Evolutionary conservation across 2,113 vertebrate genomes (phyloP).

Genomic region (Vimba vimba): DNA sequence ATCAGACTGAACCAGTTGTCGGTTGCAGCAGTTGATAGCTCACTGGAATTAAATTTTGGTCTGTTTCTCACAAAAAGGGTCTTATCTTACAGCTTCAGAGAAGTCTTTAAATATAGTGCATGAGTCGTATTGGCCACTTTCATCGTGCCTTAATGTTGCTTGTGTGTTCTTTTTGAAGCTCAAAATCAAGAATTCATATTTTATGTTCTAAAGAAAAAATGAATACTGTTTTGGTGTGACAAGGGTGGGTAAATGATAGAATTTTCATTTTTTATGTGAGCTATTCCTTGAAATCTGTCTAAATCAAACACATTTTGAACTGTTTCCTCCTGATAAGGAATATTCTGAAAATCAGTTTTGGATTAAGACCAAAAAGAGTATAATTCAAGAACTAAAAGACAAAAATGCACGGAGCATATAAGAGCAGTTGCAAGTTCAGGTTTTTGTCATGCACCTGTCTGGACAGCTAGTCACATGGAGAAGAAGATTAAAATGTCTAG

Average conservation of each 20-base stretch:
- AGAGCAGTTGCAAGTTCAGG: not conserved
- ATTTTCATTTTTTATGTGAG: not conserved
- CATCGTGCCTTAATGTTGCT: not conserved
- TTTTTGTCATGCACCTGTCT: slow-evolving; percentile 38
- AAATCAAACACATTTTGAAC: not conserved
- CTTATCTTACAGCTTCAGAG: not conserved
- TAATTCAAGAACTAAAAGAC: not conserved
- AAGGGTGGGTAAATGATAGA: not conserved
- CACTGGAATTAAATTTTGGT: not conserved
- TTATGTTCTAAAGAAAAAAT: not conserved
- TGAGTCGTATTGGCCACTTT: not conserved
- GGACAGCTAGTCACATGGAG: slow-evolving; percentile 57
- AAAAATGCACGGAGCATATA: not conserved
- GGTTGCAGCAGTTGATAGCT: slow-evolving; percentile 12
- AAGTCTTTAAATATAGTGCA: slow-evolving; percentile 11
- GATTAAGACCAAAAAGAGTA: slow-evolving; percentile 1
- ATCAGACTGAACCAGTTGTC: not conserved
- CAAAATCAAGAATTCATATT: not conserved
- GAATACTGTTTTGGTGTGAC: not conserved
- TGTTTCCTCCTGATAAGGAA: slow-evolving; percentile 17
- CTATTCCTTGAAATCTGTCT: not conserved
- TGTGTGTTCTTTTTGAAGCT: slow-evolving; percentile 2
- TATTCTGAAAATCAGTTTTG: not conserved
- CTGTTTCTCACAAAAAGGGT: not conserved
- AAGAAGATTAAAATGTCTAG: slow-evolving; percentile 77